Evolutionary conservation across 1,140 invertebrate species (phyloP).

Genomic region (Theocolax elegans): DNA sequence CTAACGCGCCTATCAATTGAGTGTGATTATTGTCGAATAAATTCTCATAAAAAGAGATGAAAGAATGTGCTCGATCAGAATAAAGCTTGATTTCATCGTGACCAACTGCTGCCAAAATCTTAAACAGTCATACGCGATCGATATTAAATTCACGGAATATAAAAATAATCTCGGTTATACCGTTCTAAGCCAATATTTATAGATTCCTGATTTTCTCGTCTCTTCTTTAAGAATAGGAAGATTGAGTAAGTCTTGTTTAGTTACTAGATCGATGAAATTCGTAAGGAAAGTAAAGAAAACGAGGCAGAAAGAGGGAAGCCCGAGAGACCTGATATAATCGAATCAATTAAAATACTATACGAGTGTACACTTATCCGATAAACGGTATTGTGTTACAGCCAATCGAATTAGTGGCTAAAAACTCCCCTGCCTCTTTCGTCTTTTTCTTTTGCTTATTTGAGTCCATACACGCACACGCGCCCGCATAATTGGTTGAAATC

Average conservation of each 20-base stretch:
- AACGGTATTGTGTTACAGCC: constrained; percentile 54
- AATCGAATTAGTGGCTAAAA: constrained; percentile 53
- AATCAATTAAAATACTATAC: constrained; percentile 59
- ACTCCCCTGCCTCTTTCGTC: constrained; percentile 22
- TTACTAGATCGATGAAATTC: background rate
- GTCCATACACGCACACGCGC: background rate
- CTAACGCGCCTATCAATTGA: too few species aligned
- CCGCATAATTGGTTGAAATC: too few species aligned
- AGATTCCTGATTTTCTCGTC: background rate
- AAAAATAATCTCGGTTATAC: too few species aligned
- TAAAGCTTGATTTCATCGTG: constrained; percentile 41
- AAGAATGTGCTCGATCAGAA: constrained; percentile 34
- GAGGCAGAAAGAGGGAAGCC: constrained; percentile 43
- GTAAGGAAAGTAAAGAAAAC: constrained; percentile 35
- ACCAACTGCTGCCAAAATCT: constrained; percentile 44
- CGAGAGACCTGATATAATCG: constrained; percentile 51
- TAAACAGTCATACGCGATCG: background rate
- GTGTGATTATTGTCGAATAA: too few species aligned
- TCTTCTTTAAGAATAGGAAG: too few species aligned
- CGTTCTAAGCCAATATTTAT: too few species aligned
- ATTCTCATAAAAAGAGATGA: too few species aligned
- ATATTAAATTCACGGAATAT: background rate
- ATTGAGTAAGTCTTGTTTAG: background rate
- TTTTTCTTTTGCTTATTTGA: constrained; percentile 3
- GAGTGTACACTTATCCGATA: constrained; percentile 56